Conservation (phyloP, 2,113 vertebrate genomes). For the Anser brachyrhynchus region DNA sequence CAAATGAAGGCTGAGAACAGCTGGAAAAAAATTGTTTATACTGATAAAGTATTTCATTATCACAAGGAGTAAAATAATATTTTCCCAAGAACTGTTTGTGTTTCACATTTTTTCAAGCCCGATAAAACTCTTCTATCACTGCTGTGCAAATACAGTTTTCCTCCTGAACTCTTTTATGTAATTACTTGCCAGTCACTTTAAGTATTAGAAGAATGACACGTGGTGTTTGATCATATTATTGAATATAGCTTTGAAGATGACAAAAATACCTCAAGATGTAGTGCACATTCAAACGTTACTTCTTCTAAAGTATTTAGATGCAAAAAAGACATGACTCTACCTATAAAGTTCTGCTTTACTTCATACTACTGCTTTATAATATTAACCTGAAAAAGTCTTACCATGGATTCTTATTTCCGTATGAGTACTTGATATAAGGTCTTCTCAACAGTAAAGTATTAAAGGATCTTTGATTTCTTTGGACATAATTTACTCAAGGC, state of each 20-base stretch:
- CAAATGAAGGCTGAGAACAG: neutral
- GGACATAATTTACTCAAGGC: neutral
- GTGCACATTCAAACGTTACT: neutral
- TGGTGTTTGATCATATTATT: neutral
- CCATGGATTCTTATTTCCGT: neutral
- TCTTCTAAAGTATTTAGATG: neutral
- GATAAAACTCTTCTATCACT: neutral
- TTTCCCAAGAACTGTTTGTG: neutral
- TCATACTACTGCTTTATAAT: neutral
- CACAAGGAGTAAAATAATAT: neutral
- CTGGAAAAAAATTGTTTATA: neutral
- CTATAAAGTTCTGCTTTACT: neutral
- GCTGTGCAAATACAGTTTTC: neutral
- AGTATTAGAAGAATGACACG: neutral
- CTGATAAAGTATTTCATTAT: neutral
- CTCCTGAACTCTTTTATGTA: neutral
- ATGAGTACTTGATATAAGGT: neutral
- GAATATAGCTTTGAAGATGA: conserved; percentile 13
- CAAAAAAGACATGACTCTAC: neutral
- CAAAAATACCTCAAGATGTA: neutral
- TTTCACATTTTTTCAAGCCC: neutral
- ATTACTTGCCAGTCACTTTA: conserved; percentile 3
- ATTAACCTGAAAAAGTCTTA: neutral
- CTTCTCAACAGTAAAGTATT: neutral
- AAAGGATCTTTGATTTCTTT: neutral